phyloP scores from a whole-genome alignment of 2,113 vertebrate genomes.

The Nibea coibor region DNA sequence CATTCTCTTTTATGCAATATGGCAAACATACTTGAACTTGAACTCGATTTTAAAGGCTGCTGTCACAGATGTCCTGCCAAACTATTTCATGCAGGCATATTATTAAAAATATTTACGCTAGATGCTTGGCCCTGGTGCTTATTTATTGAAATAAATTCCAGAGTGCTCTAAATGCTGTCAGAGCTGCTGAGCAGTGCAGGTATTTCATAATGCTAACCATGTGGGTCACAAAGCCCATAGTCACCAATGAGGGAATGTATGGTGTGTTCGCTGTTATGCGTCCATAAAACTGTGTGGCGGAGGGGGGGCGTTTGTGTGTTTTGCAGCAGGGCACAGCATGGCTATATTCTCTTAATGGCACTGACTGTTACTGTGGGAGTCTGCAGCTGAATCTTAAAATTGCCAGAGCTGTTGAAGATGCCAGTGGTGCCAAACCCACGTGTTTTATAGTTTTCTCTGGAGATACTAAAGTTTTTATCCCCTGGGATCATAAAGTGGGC shows the following conservation, averaged over 20 bases:
- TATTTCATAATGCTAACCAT: conserved; percentile 50
- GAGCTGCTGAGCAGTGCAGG: conserved; percentile 28
- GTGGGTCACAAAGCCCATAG: conserved; percentile 37
- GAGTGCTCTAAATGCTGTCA: conserved; percentile 46
- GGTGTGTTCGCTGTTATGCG: conserved; percentile 31
- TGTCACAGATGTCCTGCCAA: conserved; percentile 27
- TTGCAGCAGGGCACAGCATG: conserved; percentile 62
- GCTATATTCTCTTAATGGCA: conserved; percentile 59
- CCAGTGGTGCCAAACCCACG: conserved; percentile 22
- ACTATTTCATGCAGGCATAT: conserved; percentile 39
- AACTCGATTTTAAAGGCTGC: conserved; percentile 25
- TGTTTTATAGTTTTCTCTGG: conserved; percentile 61
- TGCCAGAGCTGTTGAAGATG: conserved; percentile 36
- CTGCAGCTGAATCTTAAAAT: conserved; percentile 55
- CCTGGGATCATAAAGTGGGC: conserved; percentile 53
- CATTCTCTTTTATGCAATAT: conserved; percentile 20
- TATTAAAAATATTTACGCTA: conserved; percentile 48
- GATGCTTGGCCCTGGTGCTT: conserved; percentile 33
- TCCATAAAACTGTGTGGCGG: conserved; percentile 49
- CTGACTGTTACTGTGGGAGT: conserved; percentile 44
- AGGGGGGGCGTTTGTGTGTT: conserved; percentile 20
- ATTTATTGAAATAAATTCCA: conserved; percentile 52
- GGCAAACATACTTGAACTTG: conserved; percentile 20
- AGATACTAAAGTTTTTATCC: conserved; percentile 57
- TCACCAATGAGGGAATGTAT: conserved; percentile 28